Conservation (phyloP, 2,797 vertebrate species). For the Podarcis siculus region DNA sequence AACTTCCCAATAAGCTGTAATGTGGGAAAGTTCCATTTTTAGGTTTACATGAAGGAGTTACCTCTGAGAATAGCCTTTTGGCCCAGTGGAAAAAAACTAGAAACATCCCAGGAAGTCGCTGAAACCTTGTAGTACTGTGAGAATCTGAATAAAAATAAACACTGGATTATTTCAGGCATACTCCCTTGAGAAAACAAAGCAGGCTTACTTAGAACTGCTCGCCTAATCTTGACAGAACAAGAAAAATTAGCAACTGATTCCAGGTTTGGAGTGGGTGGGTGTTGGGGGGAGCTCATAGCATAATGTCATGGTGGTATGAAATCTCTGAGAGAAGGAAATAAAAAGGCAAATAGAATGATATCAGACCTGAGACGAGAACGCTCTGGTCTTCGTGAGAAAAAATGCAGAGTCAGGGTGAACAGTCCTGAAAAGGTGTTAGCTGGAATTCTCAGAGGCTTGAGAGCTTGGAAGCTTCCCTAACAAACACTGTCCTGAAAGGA, state of each 20-base stretch:
- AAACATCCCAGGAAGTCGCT: slow-evolving; percentile 83
- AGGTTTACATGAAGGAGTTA: slow-evolving; percentile 87
- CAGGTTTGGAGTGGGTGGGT: slow-evolving; percentile 56
- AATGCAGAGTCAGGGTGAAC: slow-evolving; percentile 26
- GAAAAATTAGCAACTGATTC: slow-evolving; percentile 78
- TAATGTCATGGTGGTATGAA: slow-evolving; percentile 50
- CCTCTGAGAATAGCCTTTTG: slow-evolving; percentile 86
- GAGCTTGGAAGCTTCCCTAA: slow-evolving; percentile 49
- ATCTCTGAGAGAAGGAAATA: slow-evolving; percentile 63
- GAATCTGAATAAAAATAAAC: slow-evolving; percentile 89
- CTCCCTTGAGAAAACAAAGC: slow-evolving; percentile 79
- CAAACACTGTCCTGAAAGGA: slow-evolving; percentile 41
- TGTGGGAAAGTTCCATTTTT: slow-evolving; percentile 90
- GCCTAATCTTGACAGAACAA: slow-evolving; percentile 81
- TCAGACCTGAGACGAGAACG: slow-evolving; percentile 49
- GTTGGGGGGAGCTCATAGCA: background rate
- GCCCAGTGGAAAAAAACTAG: slow-evolving; percentile 81
- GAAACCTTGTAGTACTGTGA: slow-evolving; percentile 83
- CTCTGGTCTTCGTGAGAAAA: slow-evolving; percentile 44
- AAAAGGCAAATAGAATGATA: slow-evolving; percentile 67
- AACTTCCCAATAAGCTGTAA: slow-evolving; percentile 80
- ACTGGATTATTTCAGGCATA: slow-evolving; percentile 82
- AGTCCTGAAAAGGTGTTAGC: slow-evolving; percentile 59
- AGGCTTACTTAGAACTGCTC: slow-evolving; percentile 79
- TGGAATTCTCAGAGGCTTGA: slow-evolving; percentile 59